phyloP scores from a whole-genome alignment of 2,113 vertebrate species.

The Steatornis caripensis region DNA sequence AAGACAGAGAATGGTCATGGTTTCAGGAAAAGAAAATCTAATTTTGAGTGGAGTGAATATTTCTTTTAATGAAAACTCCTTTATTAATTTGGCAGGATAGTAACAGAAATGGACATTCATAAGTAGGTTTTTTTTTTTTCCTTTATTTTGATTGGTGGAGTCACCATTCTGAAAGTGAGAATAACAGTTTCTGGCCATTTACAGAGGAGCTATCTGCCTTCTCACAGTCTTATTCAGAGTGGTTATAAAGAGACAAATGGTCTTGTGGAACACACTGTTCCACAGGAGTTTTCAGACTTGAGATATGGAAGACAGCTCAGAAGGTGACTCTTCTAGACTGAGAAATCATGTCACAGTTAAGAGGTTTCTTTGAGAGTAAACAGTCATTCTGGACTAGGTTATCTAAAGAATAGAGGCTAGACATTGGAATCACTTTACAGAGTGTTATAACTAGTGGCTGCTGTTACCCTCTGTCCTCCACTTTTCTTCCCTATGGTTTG shows the following conservation, averaged over 20 bases:
- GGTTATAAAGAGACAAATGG: neutral
- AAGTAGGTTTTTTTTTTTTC: neutral
- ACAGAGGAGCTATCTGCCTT: neutral
- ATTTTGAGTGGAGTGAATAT: neutral
- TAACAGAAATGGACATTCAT: neutral
- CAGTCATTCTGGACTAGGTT: neutral
- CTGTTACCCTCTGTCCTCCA: neutral
- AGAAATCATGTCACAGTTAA: neutral
- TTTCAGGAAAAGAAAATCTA: neutral
- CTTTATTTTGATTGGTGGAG: neutral
- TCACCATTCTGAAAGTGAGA: neutral
- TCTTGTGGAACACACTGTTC: neutral
- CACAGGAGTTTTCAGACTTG: neutral
- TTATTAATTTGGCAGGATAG: neutral
- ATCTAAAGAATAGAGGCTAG: neutral
- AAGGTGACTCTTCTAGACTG: neutral
- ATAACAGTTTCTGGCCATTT: neutral
- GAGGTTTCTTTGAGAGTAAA: neutral
- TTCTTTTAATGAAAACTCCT: neutral
- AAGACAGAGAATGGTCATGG: neutral
- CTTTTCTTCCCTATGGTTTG: neutral
- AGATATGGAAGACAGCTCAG: neutral
- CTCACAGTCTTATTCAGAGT: neutral
- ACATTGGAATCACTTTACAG: neutral
- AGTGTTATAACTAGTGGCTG: neutral